Conservation (phyloP, 2,888 invertebrate species). For the Oxyscelio sp. region DNA sequence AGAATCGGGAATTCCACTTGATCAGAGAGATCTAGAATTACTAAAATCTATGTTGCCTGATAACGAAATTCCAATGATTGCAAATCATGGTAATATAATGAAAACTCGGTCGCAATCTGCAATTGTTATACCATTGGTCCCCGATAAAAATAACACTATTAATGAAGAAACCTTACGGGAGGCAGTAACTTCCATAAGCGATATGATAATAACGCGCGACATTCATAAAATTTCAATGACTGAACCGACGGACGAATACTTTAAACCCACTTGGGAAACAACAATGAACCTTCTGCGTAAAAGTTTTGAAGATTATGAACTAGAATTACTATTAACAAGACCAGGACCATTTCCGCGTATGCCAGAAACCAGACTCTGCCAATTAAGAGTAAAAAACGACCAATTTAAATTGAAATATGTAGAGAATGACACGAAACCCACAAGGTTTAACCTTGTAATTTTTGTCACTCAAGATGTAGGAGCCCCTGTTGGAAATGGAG, state of each 20-base stretch:
- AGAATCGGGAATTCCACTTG: conserved; percentile 2
- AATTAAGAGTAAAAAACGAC: too few species aligned
- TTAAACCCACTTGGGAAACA: too few species aligned
- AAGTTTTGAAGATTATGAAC: neutral
- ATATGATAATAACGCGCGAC: neutral
- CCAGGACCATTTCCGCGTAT: too few species aligned
- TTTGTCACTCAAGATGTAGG: too few species aligned
- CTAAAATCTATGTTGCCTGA: neutral
- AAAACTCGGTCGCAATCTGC: neutral
- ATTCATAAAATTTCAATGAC: neutral
- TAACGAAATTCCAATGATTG: neutral
- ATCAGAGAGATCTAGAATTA: neutral
- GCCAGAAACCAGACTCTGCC: too few species aligned
- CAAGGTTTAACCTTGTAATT: too few species aligned
- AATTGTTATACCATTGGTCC: neutral
- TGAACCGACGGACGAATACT: neutral
- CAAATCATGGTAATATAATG: neutral
- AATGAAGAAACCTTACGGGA: neutral
- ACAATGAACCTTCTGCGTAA: neutral
- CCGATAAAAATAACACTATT: neutral
- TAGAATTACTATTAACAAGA: too few species aligned
- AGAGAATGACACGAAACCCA: too few species aligned
- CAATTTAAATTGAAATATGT: too few species aligned
- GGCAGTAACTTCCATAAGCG: neutral
- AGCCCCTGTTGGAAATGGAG: too few species aligned